Base-by-base conservation (phyloP, 2,888 invertebrate species). In the Zygothrica quintamaculata region DNA sequence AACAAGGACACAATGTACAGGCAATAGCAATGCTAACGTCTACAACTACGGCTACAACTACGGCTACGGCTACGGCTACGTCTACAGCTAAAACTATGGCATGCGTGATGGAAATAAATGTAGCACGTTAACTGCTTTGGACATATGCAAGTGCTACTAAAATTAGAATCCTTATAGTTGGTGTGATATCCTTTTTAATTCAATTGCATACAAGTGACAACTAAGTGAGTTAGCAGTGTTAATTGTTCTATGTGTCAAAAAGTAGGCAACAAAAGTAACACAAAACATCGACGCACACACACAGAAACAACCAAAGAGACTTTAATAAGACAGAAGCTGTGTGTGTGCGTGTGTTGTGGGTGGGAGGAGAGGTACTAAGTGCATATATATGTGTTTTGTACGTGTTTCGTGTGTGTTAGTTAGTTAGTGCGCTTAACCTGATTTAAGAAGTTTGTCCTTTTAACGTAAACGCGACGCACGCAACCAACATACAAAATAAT, bases 201-300 rank as follows among this genome's bases (percentile, higher is more conserved):
- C 81, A 79, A 84, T 86, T 75, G 65, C 73, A 75, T 56, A 22
- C 53, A 64, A 81, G 72, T 85, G 79, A 59, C 62, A 56, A 34
- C 77, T 85, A 80, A 80, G 73, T 80, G 86, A 78, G 76, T 80
- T 85, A 69, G 60, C 57, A 55, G 18, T 64, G 59, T 44, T 77
- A 77, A 74, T 64, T 70, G 79, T 56, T 22, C 26, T 25, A 47
- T 71, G 62, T 68, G 57, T 68, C 58, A 66, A 75, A 72, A 77
- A 69, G 53, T 52, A 64, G 53, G 60, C 64, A 70, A 42, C 52
- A 34, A 52, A 57, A 64, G 43, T 3, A 22, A 48, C 8, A 6
- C 15, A n/a, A 40, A 37, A 36, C 34, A 39, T 22, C 29, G 29
- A 47, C 22, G 34, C 26, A 46, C 22, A 44, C 25, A 53, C 58